Evolutionary conservation across 2,888 invertebrate species (phyloP), one percentile per base, ranked within the genome.

Genomic region (Macrophya alboannulata): DNA sequence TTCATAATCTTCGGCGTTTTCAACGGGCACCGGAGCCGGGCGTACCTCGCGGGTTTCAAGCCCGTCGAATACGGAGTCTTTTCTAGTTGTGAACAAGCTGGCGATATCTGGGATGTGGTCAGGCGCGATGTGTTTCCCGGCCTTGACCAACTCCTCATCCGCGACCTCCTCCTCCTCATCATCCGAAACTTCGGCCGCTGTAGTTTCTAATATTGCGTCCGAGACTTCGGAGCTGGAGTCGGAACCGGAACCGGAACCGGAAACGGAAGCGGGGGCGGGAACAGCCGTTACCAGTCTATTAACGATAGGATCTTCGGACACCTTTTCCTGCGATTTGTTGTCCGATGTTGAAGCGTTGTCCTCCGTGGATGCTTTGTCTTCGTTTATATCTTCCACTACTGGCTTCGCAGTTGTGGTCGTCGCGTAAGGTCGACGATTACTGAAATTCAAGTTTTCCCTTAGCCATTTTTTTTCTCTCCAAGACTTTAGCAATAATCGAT

Each of bases 21-120:
- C 62, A 55, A 89, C 88, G 17, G 89, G 86, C 9, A 90, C 87
- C 10, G 90, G 87, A 21, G 90, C 87, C 6, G 92, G 90, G 21
- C 92, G 91, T 40, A 92, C 86, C 74, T 92, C 92, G 85, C 92
- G 93, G 4, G 93, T 92, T 84, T 92, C 92, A 43, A 93, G 89
- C 4, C 91, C 92, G 45, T 92, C 92, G 89, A 93, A 92, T 31
- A 91, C 91, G 86, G 90, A 90, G 84, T 81, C 81, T 90, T 91
- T 77, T 91, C 91, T 59, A 91, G 90, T 4, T 86, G 95, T 95
- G 91, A 95, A 95, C 88, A 95, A 95, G 71, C 95, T 95, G 89
- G 95, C 94, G 87, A 95, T 95, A 91, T 95, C 95, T 51, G 95
- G 95, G 40, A 95, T 94, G 84, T 95, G 94, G 87, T 95, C 95